phyloP scores from a whole-genome alignment of 2,888 invertebrate genomes.

The Hipparchia sbordonii region DNA sequence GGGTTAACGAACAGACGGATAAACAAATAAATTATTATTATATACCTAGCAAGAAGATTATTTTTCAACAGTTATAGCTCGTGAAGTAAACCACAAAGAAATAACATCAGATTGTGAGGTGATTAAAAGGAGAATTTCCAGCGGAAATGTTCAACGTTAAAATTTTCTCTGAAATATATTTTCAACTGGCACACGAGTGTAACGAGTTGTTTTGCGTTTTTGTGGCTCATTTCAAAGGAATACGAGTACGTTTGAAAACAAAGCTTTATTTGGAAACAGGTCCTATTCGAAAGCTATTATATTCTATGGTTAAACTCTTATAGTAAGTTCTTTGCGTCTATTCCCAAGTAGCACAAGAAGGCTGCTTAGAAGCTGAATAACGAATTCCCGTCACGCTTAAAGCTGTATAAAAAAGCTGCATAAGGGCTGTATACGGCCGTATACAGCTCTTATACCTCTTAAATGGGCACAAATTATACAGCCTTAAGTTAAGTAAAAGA shows the following conservation, averaged over 20 bases:
- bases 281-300: no score
- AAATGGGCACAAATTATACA: no score
- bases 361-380: no score
- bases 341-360: no score
- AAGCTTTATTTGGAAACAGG: constrained; percentile 19
- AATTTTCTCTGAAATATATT: constrained; percentile 24
- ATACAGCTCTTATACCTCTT: no score
- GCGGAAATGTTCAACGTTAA: constrained; percentile 16
- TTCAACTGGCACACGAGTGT: constrained; percentile 15
- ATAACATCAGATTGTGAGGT: constrained; percentile 7
- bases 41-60: not conserved
- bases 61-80: not conserved
- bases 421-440: no score
- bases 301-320: no score
- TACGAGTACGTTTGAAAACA: constrained; percentile 34
- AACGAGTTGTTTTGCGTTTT: constrained; percentile 25
- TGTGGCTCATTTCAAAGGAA: constrained; percentile 34
- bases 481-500: no score
- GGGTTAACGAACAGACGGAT: no score
- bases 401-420: no score
- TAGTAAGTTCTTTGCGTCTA: no score
- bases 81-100: constrained; percentile 12
- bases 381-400: no score
- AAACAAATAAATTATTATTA: not conserved
- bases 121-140: constrained; percentile 16